Conservation (phyloP, 2,888 invertebrate species). For the Serrognathus titanus region DNA sequence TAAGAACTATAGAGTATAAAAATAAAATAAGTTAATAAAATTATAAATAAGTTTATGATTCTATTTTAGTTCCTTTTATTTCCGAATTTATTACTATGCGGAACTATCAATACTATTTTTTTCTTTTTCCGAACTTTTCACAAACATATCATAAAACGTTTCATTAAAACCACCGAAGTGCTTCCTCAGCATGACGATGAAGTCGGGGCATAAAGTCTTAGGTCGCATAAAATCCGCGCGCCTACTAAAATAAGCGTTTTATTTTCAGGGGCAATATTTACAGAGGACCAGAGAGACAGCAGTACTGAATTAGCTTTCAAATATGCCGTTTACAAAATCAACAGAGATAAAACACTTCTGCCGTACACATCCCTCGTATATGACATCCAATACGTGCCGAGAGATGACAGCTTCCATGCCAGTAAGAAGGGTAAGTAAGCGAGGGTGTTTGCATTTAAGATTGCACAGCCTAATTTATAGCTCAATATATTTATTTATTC, state of each 20-base stretch:
- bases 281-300: conserved; percentile 83
- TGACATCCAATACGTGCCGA: conserved; percentile 86
- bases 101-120: no score
- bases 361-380: conserved; percentile 88
- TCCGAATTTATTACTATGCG: no score
- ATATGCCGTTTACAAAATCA: conserved; percentile 90
- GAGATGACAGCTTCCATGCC: conserved; percentile 86
- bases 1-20: no score
- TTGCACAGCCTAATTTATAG: neutral
- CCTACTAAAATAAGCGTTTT: neutral
- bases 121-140: no score
- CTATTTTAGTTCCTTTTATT: no score
- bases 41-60: no score
- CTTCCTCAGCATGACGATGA: no score
- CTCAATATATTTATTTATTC: neutral
- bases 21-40: no score
- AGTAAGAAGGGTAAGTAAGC: conserved; percentile 76
- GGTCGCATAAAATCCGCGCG: no score
- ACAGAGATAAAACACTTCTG: conserved; percentile 78
- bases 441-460: conserved; percentile 8
- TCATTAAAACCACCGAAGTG: no score
- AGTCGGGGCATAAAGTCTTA: no score
- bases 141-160: no score
- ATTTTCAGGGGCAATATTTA: conserved; percentile 84
- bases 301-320: conserved; percentile 89